Conservation (phyloP, 2,797 vertebrate genomes). For the Salarias fasciatus region DNA sequence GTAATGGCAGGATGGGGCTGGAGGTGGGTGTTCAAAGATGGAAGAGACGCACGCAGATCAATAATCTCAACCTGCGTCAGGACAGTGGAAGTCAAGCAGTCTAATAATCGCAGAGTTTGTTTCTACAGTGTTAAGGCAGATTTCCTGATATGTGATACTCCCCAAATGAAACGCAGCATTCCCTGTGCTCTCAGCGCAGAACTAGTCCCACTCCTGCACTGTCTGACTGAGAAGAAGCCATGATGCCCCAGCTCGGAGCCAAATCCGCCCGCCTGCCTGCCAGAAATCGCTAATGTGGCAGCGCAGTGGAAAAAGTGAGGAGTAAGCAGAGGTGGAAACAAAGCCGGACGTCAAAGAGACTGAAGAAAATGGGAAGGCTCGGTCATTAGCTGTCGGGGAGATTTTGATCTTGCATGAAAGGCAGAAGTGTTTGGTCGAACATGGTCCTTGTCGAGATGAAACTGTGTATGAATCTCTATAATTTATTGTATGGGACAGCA, state of each 20-base stretch:
- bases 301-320: neutral
- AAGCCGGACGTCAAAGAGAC: too few species aligned
- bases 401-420: too few species aligned
- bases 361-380: too few species aligned
- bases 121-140: conserved; percentile 16
- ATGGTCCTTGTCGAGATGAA: too few species aligned
- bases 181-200: conserved; percentile 17
- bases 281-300: conserved; percentile 13
- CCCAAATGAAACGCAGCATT: conserved; percentile 20
- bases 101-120: neutral
- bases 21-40: conserved; percentile 21
- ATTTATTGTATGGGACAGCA: too few species aligned
- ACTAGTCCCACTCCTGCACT: neutral
- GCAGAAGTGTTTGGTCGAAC: too few species aligned
- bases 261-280: conserved; percentile 10
- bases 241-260: neutral
- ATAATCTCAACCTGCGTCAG: neutral
- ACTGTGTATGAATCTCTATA: too few species aligned
- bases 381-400: too few species aligned
- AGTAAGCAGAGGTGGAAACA: conserved; percentile 2
- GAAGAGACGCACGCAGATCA: conserved; percentile 17
- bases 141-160: conserved; percentile 15
- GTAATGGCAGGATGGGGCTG: conserved; percentile 5
- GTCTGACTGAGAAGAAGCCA: conserved; percentile 18
- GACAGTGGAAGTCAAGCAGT: neutral